Base-by-base conservation (phyloP, 2,113 vertebrate genomes). In the Lepisosteus osseus region DNA sequence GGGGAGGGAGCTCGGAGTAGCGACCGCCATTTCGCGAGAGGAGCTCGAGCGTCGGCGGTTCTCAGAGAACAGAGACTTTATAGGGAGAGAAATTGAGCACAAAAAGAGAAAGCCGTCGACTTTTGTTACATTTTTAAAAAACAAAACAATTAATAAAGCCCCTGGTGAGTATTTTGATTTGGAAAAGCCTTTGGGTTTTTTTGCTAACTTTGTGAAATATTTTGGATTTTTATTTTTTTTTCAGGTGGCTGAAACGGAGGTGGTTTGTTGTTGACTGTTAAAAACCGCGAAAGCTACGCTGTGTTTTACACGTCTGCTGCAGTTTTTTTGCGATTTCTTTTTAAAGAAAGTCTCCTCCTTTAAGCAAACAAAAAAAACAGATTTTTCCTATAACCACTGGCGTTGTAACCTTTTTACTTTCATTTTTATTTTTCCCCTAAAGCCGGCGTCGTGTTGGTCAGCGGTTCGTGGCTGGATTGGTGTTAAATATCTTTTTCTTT, bases 141-240 rank as follows among this genome's bases (percentile, higher is more conserved):
- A 51, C 5, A 51, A 51, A 51, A 51, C 5, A 51, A 51, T 6
- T 6, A 51, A 51, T 6, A 51, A 85, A 87, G 29, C 86, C 90
- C 87, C 84, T 80, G 91, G 91, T 92, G 91, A 92, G 91, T 92
- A 92, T 91, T 91, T 91, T 91, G 83, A 77, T 82, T 80, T 77
- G 78, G 87, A 80, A 89, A 85, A 80, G 77, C 89, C 87, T 89
- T 86, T 82, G 29, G 29, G 29, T 72, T 61, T 67, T 78, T 82
- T 78, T 83, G 69, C 62, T 68, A 12, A 55, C 51, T 64, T 56
- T 74, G 47, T 41, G 55, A 61, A 62, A 61, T 69, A 61, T 68
- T 68, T 68, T 62, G 59, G 59, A 72, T 81, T 82, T 82, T 69
- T 61, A 78, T 75, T 54, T 51, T 76, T 85, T 84, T 76, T n/a